Percentiles rank a stretch among this genome's conserved stretches.
Conservation (phyloP, 2,113 vertebrate species). For the Xiphias gladius region DNA sequence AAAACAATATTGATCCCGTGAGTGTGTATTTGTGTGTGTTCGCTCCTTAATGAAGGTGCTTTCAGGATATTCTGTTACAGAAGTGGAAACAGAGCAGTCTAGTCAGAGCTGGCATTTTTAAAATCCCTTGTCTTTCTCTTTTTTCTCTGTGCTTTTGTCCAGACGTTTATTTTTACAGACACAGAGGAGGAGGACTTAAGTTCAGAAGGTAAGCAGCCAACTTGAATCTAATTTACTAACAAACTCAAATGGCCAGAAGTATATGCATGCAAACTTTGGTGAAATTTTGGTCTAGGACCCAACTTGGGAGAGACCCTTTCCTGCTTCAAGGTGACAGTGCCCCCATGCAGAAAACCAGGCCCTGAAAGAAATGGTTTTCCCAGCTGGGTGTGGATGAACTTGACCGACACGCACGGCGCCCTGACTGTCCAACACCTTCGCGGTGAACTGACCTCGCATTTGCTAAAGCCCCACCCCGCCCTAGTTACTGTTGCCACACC, state of each 20-base stretch:
- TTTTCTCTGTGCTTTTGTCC: slow-evolving; percentile 12
- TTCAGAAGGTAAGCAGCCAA: slow-evolving; percentile 69
- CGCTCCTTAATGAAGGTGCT: slow-evolving; percentile 13
- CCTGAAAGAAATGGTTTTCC: background rate
- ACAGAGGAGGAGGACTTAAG: slow-evolving; percentile 66
- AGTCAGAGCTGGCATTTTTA: background rate
- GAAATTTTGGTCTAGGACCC: background rate
- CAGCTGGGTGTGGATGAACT: too few species aligned
- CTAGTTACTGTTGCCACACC: too few species aligned
- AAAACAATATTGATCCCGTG: slow-evolving; percentile 4
- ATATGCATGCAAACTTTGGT: background rate
- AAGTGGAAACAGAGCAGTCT: background rate
- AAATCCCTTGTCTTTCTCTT: background rate
- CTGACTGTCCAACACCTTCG: too few species aligned
- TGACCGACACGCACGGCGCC: too few species aligned
- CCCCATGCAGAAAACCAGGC: background rate
- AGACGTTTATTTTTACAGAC: slow-evolving; percentile 86
- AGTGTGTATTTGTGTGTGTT: slow-evolving; percentile 19
- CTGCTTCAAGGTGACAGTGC: background rate
- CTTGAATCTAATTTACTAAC: background rate
- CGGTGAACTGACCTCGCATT: too few species aligned
- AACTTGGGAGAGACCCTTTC: background rate
- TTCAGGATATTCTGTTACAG: background rate
- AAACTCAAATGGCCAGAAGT: background rate
- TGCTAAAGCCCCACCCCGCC: too few species aligned